Evolutionary conservation across 2,888 invertebrate genomes (phyloP).

Genomic region (Eupithecia subumbrata): DNA sequence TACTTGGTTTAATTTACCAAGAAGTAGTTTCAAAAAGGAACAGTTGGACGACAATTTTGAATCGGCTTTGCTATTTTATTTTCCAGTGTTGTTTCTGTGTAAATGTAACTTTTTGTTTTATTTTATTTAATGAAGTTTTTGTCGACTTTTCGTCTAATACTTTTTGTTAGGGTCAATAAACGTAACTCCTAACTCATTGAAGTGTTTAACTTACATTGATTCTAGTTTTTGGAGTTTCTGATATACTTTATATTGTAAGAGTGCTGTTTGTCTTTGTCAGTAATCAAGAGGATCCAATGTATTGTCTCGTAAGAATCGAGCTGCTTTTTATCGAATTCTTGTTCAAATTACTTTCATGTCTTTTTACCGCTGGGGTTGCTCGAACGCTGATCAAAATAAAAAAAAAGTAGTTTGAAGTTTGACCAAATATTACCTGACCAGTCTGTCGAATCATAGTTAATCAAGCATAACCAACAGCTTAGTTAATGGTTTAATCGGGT

Average conservation of each 20-base stretch:
- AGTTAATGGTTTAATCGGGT: too few relatives aligned
- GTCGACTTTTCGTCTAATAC: constrained; percentile 46
- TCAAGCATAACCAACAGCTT: too few relatives aligned
- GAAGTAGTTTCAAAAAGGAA: not conserved
- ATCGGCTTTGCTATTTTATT: not conserved
- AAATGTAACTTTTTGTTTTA: constrained; percentile 39
- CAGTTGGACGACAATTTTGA: not conserved
- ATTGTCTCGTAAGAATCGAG: not conserved
- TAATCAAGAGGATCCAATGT: not conserved
- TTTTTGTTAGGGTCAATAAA: constrained; percentile 44
- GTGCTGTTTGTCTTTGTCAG: not conserved
- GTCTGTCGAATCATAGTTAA: too few relatives aligned
- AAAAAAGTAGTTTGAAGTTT: too few relatives aligned
- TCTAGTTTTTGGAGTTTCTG: constrained; percentile 18
- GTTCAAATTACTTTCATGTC: too few relatives aligned
- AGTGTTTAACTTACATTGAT: constrained; percentile 15
- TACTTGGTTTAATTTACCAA: not conserved
- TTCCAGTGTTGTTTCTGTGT: not conserved
- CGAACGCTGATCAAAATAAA: too few relatives aligned
- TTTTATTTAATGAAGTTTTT: constrained; percentile 45
- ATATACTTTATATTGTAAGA: not conserved
- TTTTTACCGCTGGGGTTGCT: too few relatives aligned
- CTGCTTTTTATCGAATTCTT: not conserved
- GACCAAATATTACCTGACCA: too few relatives aligned
- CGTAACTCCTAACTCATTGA: constrained; percentile 15